Evolutionary conservation across 2,113 vertebrate genomes (phyloP).

Genomic region (Etheostoma spectabile): DNA sequence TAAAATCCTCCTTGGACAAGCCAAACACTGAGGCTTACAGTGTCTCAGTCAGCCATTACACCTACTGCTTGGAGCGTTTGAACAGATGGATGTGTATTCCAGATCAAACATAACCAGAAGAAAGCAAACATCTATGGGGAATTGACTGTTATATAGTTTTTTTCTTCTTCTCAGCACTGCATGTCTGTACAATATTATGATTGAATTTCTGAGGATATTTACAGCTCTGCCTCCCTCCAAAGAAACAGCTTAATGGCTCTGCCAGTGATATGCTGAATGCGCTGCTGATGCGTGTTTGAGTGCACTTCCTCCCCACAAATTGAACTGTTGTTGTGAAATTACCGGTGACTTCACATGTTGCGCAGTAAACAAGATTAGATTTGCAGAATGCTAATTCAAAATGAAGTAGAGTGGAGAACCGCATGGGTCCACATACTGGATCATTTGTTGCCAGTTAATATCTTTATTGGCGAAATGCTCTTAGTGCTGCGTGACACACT

Average conservation of each 20-base stretch:
- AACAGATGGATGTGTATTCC: slow-evolving; percentile 53
- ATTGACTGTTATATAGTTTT: slow-evolving; percentile 10
- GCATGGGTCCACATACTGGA: slow-evolving; percentile 30
- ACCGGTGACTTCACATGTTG: slow-evolving; percentile 38
- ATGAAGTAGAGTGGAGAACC: slow-evolving; percentile 24
- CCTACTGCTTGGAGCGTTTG: slow-evolving; percentile 41
- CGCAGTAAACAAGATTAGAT: slow-evolving; percentile 46
- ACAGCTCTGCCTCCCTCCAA: slow-evolving; percentile 20
- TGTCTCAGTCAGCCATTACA: slow-evolving; percentile 48
- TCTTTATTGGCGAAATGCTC: slow-evolving; percentile 53
- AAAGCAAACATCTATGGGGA: slow-evolving; percentile 48
- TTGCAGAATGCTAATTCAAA: slow-evolving; percentile 33
- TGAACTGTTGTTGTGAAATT: slow-evolving; percentile 31
- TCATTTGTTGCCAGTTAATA: slow-evolving; percentile 56
- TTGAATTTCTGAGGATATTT: slow-evolving; percentile 32
- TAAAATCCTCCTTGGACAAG: slow-evolving; percentile 46
- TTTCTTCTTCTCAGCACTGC: not conserved
- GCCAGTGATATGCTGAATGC: not conserved
- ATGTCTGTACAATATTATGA: slow-evolving; percentile 17
- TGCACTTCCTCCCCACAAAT: slow-evolving; percentile 36
- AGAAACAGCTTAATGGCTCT: slow-evolving; percentile 24
- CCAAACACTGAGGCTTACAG: slow-evolving; percentile 48
- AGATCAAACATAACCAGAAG: slow-evolving; percentile 52
- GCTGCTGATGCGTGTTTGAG: not conserved
- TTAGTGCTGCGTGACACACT: slow-evolving; percentile 46